These are phyloP conservation scores for Pegea sp. DNA, from an alignment of 23 tunicate genomes.

Conservation along the genomic window DNA sequence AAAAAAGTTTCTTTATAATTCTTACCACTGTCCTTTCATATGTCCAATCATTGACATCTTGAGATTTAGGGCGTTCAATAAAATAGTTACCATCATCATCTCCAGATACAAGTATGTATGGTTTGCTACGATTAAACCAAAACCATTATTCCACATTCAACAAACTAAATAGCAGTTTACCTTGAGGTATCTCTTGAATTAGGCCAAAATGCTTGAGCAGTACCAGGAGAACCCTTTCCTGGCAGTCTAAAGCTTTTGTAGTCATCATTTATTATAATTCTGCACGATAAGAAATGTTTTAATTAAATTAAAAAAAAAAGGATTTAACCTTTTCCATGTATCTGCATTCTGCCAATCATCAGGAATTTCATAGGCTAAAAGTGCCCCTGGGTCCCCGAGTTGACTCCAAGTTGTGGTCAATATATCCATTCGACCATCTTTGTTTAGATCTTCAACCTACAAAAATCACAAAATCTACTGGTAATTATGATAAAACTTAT, in stretches of 20 bases:
- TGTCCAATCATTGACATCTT: constrained; percentile 37
- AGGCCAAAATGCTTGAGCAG: constrained; percentile 53
- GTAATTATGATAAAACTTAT: too few relatives aligned
- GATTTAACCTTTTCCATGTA: constrained; percentile 33
- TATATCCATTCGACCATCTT: constrained; percentile 56
- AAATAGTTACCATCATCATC: constrained; percentile 88
- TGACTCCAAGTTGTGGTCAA: constrained; percentile 89
- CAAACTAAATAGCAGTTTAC: background rate
- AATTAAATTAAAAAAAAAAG: background rate
- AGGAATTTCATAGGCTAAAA: constrained; percentile 76
- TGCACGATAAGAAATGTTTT: constrained; percentile 2
- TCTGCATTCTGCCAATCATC: constrained; percentile 55
- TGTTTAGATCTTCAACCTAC: constrained; percentile 67
- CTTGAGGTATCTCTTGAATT: background rate
- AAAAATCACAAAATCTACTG: too few relatives aligned
- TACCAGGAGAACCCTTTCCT: constrained; percentile 78
- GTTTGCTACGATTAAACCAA: constrained; percentile 25
- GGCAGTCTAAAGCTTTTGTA: constrained; percentile 27
- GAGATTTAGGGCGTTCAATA: constrained; percentile 19
- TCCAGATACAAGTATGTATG: constrained; percentile 58
- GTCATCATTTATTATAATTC: constrained; percentile 23
- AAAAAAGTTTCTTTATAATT: too few relatives aligned
- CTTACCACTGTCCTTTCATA: constrained; percentile 31
- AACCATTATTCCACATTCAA: background rate
- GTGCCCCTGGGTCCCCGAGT: constrained; percentile 50